Conservation (phyloP, 2,888 invertebrate genomes). For the Latrodectus hesperus region DNA sequence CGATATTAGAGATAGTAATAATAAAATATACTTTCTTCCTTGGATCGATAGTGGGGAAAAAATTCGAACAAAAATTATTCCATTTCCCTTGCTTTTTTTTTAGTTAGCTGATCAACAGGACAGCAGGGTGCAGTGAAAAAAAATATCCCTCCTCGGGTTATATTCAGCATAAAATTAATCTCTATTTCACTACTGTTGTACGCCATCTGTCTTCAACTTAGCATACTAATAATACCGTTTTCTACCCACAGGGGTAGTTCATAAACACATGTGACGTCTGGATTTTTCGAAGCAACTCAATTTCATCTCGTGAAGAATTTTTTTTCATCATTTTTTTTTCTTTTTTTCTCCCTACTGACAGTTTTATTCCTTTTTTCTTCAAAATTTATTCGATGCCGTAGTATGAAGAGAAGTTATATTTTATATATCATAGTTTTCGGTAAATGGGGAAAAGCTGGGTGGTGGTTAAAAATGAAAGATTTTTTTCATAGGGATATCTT, state of each 20-base stretch:
- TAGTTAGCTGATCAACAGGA: too few species aligned
- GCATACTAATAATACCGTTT: constrained; percentile 46
- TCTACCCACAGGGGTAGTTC: constrained; percentile 13
- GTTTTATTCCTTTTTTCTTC: too few species aligned
- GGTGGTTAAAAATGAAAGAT: background rate
- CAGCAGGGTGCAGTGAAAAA: too few species aligned
- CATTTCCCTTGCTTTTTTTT: too few species aligned
- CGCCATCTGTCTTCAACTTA: constrained; percentile 31
- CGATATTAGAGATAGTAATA: too few species aligned
- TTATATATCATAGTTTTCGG: background rate
- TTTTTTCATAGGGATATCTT: background rate
- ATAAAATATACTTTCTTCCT: too few species aligned
- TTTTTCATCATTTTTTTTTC: background rate
- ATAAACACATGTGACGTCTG: constrained; percentile 25
- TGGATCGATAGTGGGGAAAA: too few species aligned
- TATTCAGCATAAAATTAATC: constrained; percentile 52
- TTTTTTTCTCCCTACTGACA: background rate
- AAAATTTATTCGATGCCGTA: too few species aligned
- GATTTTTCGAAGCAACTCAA: background rate
- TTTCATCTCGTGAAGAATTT: background rate
- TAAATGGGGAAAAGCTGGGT: background rate
- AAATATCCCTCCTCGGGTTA: background rate
- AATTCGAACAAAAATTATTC: too few species aligned
- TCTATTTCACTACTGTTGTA: background rate
- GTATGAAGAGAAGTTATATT: too few species aligned